Conservation (phyloP, 2,797 vertebrate species). For the Cyprinodon diabolis region DNA sequence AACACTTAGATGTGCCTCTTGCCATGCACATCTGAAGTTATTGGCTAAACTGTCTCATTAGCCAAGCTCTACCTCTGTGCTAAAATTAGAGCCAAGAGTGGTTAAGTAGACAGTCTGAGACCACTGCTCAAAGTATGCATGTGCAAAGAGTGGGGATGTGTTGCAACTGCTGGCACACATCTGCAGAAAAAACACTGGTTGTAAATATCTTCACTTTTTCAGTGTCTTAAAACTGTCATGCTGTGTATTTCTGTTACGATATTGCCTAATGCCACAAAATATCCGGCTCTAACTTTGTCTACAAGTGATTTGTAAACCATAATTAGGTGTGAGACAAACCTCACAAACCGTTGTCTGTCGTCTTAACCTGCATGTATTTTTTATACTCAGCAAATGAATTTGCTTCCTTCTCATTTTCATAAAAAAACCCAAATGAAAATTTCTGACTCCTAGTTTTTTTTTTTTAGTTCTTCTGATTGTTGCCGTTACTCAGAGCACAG, state of each 20-base stretch:
- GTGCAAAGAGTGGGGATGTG: not conserved
- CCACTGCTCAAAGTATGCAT: not conserved
- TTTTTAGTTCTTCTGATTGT: not conserved
- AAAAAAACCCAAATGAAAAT: not conserved
- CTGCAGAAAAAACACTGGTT: conserved; percentile 34
- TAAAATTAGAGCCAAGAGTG: no score
- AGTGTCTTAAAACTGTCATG: conserved; percentile 2
- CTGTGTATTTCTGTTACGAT: conserved; percentile 25
- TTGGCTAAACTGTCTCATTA: no score
- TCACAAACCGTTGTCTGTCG: not conserved
- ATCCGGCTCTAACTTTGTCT: not conserved
- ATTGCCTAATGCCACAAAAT: not conserved
- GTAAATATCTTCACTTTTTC: conserved; percentile 27
- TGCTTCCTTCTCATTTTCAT: not conserved
- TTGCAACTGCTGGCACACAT: conserved; percentile 1
- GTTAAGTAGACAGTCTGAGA: no score
- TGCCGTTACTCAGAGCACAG: not conserved
- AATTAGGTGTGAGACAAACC: not conserved
- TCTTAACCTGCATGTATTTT: not conserved
- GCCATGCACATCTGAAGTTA: no score
- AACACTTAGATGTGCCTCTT: no score
- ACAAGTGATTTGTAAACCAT: not conserved
- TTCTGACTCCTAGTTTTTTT: not conserved
- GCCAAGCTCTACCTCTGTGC: no score
- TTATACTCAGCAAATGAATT: not conserved